Percentiles rank a stretch among this genome's conserved stretches.
Conservation (phyloP, 2,888 invertebrate genomes). For the Pomacea canaliculata region DNA sequence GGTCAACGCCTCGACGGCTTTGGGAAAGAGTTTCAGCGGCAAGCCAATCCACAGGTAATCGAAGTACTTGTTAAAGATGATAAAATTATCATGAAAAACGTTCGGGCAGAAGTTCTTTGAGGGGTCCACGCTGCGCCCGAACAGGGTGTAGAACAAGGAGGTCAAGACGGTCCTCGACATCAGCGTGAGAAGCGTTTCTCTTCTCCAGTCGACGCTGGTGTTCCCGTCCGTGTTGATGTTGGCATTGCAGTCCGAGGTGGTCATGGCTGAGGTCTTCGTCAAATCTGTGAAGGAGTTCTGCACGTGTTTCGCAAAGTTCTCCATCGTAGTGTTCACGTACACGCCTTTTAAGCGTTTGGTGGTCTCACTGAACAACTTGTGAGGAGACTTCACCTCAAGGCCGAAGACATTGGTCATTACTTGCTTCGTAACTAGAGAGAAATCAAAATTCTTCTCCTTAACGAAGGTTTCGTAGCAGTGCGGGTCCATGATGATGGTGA, state of each 20-base stretch:
- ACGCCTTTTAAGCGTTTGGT: constrained; percentile 65
- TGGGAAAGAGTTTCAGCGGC: constrained; percentile 64
- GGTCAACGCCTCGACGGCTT: constrained; percentile 58
- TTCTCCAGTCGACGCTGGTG: constrained; percentile 37
- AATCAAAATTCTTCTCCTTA: constrained; percentile 67
- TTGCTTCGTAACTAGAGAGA: constrained; percentile 68
- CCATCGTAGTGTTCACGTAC: constrained; percentile 54
- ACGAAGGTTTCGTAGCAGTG: constrained; percentile 64
- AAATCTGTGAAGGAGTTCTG: constrained; percentile 47
- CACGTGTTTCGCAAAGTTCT: constrained; percentile 57
- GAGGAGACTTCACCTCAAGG: constrained; percentile 63
- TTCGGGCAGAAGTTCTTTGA: constrained; percentile 57
- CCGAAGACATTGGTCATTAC: constrained; percentile 69
- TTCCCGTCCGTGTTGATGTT: background rate
- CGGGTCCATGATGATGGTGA: constrained; percentile 67
- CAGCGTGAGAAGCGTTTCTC: constrained; percentile 60
- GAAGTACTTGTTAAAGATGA: constrained; percentile 68
- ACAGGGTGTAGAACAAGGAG: constrained; percentile 68
- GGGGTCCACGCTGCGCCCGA: constrained; percentile 50
- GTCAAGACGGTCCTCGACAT: constrained; percentile 66
- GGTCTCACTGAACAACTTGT: constrained; percentile 67
- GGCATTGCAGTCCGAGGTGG: constrained; percentile 5
- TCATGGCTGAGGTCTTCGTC: constrained; percentile 13
- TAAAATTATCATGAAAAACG: constrained; percentile 64
- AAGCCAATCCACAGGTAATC: constrained; percentile 69